Percentiles rank a stretch among this genome's conserved stretches.
Conservation (phyloP, 2,888 invertebrate genomes). For the Lissonota sp. region DNA sequence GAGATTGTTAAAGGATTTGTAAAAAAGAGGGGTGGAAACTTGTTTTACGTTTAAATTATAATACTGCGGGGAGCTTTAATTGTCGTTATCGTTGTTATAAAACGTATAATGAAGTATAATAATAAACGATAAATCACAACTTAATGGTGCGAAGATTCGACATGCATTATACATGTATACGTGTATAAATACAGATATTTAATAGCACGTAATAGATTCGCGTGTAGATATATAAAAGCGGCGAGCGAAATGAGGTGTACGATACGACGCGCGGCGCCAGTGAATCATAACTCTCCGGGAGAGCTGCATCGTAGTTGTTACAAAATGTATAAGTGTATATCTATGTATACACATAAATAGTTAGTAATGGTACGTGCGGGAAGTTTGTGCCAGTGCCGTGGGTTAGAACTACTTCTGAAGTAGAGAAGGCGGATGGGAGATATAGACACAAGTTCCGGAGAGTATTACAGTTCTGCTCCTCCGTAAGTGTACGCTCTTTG, state of each 20-base stretch:
- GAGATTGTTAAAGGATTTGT: too few species aligned
- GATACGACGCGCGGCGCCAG: conserved; percentile 57
- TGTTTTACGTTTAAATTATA: too few species aligned
- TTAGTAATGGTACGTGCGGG: conserved; percentile 34
- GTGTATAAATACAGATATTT: conserved; percentile 24
- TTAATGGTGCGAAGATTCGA: conserved; percentile 9
- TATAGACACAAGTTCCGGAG: conserved; percentile 29
- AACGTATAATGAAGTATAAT: background rate
- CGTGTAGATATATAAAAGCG: conserved; percentile 27
- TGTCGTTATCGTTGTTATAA: background rate
- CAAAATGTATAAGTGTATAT: conserved; percentile 15
- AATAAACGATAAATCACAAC: conserved; percentile 17
- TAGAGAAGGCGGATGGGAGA: conserved; percentile 42
- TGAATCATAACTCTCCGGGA: conserved; percentile 57
- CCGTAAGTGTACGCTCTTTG: too few species aligned
- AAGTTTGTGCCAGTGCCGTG: conserved; percentile 52
- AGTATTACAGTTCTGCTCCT: conserved; percentile 1
- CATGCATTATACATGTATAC: background rate
- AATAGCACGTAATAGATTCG: conserved; percentile 38
- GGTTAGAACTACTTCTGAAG: conserved; percentile 46
- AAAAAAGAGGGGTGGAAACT: too few species aligned
- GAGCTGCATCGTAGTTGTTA: conserved; percentile 37
- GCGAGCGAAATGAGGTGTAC: conserved; percentile 56
- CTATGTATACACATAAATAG: conserved; percentile 3
- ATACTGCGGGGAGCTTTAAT: background rate